Conservation (phyloP, 2,797 vertebrate species). For the Nasua narica region DNA sequence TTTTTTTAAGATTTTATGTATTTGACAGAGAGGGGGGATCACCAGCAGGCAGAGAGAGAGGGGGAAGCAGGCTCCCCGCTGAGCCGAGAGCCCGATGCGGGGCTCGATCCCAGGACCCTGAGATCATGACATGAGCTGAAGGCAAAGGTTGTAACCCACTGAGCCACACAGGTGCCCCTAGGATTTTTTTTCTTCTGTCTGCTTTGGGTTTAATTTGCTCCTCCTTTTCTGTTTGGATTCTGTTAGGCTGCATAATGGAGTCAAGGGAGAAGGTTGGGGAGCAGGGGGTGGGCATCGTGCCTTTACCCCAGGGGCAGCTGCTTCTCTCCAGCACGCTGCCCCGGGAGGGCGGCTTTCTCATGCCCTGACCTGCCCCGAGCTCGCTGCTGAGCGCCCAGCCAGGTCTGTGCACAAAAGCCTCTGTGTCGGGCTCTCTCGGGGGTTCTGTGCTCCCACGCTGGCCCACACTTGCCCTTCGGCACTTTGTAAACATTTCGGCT, state of each 20-base stretch:
- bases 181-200: background rate
- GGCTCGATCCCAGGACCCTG: too few relatives aligned
- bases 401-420: background rate
- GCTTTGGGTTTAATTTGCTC: background rate
- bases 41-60: too few relatives aligned
- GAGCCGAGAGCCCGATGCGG: too few relatives aligned
- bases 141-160: too few relatives aligned
- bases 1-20: too few relatives aligned
- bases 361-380: rapidly evolving
- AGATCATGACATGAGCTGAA: too few relatives aligned
- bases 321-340: background rate
- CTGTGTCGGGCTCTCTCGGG: rapidly evolving
- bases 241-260: too few relatives aligned
- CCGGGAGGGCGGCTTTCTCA: background rate
- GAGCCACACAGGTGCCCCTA: background rate
- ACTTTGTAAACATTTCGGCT: background rate
- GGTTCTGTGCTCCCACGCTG: background rate
- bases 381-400: background rate
- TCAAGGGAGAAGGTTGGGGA: too few relatives aligned
- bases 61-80: too few relatives aligned
- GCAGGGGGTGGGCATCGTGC: too few relatives aligned
- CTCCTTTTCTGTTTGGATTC: background rate
- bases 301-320: background rate
- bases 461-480: background rate
- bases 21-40: too few relatives aligned